Conservation (phyloP, 2,113 vertebrate genomes). For the Anarrhichthys ocellatus region DNA sequence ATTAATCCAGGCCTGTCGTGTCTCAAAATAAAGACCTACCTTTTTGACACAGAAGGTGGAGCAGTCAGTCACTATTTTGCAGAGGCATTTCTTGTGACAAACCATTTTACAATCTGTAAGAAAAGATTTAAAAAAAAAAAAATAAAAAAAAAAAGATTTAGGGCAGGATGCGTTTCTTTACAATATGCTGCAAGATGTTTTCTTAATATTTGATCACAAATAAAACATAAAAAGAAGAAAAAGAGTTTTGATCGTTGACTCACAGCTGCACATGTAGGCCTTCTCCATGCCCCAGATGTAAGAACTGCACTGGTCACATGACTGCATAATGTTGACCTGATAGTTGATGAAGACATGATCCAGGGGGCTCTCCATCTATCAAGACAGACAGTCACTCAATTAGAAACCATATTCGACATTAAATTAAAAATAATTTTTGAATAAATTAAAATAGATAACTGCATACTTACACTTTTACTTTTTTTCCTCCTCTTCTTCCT, state of each 20-base stretch:
- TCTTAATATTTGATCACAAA: not conserved
- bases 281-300: slow-evolving; percentile 99
- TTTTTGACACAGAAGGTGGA: slow-evolving; percentile 86
- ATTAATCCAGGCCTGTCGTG: not conserved
- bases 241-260: slow-evolving; percentile 67
- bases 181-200: not conserved
- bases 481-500: slow-evolving; percentile 96
- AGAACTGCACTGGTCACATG: slow-evolving; percentile 93
- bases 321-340: slow-evolving; percentile 97
- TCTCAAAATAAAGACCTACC: slow-evolving; percentile 68
- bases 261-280: slow-evolving; percentile 94
- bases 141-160: not conserved
- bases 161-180: not conserved
- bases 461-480: slow-evolving; percentile 89
- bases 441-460: not conserved
- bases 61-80: slow-evolving; percentile 89
- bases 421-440: not conserved
- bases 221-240: not conserved
- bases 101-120: slow-evolving; percentile 93
- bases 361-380: slow-evolving; percentile 88
- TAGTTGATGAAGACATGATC: slow-evolving; percentile 92
- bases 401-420: not conserved
- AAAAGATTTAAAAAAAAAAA: not conserved
- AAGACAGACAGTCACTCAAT: slow-evolving; percentile 1
- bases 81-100: slow-evolving; percentile 96